These are phyloP conservation scores for Drosophila fungiperda DNA, from an alignment of 2,888 invertebrate species.

Conservation along the genomic window DNA sequence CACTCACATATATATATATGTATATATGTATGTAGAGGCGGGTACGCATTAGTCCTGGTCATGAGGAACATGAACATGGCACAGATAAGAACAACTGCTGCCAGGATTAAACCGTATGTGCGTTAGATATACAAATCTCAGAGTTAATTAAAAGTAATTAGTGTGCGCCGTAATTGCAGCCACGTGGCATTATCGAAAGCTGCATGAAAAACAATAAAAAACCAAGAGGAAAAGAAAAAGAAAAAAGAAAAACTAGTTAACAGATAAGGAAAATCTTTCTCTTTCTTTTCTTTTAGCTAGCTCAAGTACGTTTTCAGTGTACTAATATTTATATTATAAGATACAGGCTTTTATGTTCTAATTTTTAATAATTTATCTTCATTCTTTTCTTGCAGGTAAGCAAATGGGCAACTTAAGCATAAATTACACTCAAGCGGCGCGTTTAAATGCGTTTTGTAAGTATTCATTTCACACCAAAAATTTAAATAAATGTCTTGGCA, in stretches of 20 bases:
- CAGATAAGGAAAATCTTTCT: not conserved
- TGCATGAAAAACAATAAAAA: not conserved
- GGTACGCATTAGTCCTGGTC: slow-evolving; percentile 27
- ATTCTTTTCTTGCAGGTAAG: slow-evolving; percentile 58
- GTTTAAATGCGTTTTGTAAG: slow-evolving; percentile 23
- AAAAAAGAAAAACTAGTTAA: not conserved
- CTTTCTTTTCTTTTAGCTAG: not conserved
- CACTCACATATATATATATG: slow-evolving; percentile 3
- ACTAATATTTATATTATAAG: slow-evolving; percentile 4
- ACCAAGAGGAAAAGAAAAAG: not conserved
- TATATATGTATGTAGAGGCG: slow-evolving; percentile 18
- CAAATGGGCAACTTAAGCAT: slow-evolving; percentile 8
- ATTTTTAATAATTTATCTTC: slow-evolving; percentile 1
- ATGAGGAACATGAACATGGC: slow-evolving; percentile 20
- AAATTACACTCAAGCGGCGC: slow-evolving; percentile 15
- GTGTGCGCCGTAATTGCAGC: slow-evolving; percentile 65
- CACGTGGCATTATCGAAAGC: slow-evolving; percentile 23
- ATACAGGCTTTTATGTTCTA: not conserved
- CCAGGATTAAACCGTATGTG: slow-evolving; percentile 33
- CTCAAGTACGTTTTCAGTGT: not conserved
- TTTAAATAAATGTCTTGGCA: slow-evolving; percentile 20
- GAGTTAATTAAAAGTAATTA: slow-evolving; percentile 79
- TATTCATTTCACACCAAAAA: slow-evolving; percentile 16
- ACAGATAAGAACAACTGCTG: slow-evolving; percentile 42
- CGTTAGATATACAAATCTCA: slow-evolving; percentile 68